phyloP scores from a whole-genome alignment of 2,797 vertebrate species.

The Darevskia nairensis region DNA sequence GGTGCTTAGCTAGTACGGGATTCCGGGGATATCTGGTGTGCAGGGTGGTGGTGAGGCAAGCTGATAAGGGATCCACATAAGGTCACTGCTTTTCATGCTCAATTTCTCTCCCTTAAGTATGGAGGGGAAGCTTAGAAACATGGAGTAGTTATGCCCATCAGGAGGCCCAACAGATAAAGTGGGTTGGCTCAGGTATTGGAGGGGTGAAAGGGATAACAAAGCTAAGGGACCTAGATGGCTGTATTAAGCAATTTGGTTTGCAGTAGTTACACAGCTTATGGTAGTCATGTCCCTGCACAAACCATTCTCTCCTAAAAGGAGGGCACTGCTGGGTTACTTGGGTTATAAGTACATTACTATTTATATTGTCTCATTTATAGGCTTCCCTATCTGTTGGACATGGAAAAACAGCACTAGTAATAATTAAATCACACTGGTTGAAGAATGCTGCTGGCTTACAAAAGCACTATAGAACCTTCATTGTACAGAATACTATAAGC shows the following conservation, averaged over 20 bases:
- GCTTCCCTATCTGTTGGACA: background rate
- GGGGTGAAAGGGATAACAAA: background rate
- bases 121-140: background rate
- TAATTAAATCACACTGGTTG: background rate
- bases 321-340: background rate
- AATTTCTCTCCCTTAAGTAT: background rate
- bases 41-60: background rate
- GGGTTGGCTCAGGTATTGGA: background rate
- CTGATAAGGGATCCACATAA: background rate
- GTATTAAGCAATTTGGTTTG: background rate
- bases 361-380: constrained; percentile 10
- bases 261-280: background rate
- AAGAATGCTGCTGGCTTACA: background rate
- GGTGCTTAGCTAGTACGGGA: background rate
- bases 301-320: background rate
- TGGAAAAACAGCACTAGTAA: background rate
- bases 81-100: no score
- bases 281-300: background rate
- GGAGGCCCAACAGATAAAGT: background rate
- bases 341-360: fast-evolving
- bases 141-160: background rate
- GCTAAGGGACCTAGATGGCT: background rate
- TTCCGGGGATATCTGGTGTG: background rate
- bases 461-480: background rate
- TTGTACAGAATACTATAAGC: no score